Evolutionary conservation across 1,140 invertebrate species (phyloP).

Genomic region (Streblospio benedicti): DNA sequence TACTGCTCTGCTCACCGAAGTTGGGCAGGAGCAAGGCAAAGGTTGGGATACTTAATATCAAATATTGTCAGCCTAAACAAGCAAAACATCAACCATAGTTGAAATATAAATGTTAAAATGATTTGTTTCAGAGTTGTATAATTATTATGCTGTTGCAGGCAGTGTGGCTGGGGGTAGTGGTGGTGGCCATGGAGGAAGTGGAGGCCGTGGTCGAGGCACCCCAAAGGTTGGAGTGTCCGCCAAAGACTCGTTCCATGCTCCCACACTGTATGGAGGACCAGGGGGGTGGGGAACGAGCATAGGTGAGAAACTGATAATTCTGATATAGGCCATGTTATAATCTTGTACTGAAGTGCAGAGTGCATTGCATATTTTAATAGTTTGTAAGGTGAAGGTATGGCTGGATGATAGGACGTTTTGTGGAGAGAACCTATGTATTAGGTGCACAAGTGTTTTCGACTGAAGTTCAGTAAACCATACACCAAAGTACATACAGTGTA

Average conservation of each 20-base stretch:
- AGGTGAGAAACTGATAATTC: conserved; percentile 21
- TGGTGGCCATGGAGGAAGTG: conserved; percentile 34
- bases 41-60: conserved; percentile 11
- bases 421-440: no score
- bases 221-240: conserved; percentile 24
- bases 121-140: no score
- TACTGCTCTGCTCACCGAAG: not conserved
- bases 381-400: no score
- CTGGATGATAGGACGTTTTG: no score
- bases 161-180: conserved; percentile 28
- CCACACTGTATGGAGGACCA: conserved; percentile 23
- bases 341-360: no score
- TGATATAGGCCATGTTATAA: not conserved
- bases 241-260: conserved; percentile 29
- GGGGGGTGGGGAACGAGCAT: conserved; percentile 28
- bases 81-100: not conserved
- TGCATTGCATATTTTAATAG: no score
- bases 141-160: conserved; percentile 2
- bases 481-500: no score
- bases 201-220: conserved; percentile 25
- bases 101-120: no score
- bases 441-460: no score
- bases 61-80: conserved; percentile 12
- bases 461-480: no score
- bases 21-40: conserved; percentile 20